Conservation (phyloP, 2,888 invertebrate genomes). For the Rutpela maculata region DNA sequence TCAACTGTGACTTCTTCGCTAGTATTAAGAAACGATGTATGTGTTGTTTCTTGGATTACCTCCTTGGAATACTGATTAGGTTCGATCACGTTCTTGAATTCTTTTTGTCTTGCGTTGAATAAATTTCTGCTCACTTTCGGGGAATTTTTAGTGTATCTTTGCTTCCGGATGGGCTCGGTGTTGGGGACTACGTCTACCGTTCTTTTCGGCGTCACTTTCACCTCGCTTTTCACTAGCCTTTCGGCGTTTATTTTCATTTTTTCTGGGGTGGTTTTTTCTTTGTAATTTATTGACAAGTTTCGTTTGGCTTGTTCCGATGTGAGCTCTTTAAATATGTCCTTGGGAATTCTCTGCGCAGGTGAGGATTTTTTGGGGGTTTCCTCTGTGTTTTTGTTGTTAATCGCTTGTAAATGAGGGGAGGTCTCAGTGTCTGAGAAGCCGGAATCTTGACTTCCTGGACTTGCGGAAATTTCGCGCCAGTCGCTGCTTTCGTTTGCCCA, state of each 20-base stretch:
- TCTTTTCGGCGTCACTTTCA: slow-evolving; percentile 49
- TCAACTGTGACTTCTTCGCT: slow-evolving; percentile 62
- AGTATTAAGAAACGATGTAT: slow-evolving; percentile 54
- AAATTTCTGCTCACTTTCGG: slow-evolving; percentile 71
- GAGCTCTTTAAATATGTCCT: slow-evolving; percentile 67
- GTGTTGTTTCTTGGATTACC: slow-evolving; percentile 59
- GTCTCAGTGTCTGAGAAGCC: slow-evolving; percentile 88
- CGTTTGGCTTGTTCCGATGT: slow-evolving; percentile 50
- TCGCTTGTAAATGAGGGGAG: slow-evolving; percentile 74
- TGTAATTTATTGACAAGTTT: slow-evolving; percentile 71
- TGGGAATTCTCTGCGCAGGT: slow-evolving; percentile 56
- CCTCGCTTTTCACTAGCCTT: slow-evolving; percentile 53
- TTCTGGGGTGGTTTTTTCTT: slow-evolving; percentile 70
- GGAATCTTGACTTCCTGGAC: slow-evolving; percentile 84
- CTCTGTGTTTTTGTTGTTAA: slow-evolving; percentile 67
- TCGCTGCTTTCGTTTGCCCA: slow-evolving; percentile 75
- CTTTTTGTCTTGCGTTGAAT: slow-evolving; percentile 62
- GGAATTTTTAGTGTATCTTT: slow-evolving; percentile 63
- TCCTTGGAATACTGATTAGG: slow-evolving; percentile 69
- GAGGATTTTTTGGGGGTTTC: slow-evolving; percentile 48
- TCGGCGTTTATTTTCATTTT: slow-evolving; percentile 56
- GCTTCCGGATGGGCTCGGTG: slow-evolving; percentile 58
- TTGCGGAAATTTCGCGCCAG: slow-evolving; percentile 76
- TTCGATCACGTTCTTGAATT: slow-evolving; percentile 57
- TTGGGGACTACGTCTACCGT: slow-evolving; percentile 52